A percentile compares a stretch with the other conserved stretches of the same genome.
These are phyloP conservation scores for Porites rus DNA, from an alignment of 92 coral and sea anemone genomes.

Conservation along the genomic window DNA sequence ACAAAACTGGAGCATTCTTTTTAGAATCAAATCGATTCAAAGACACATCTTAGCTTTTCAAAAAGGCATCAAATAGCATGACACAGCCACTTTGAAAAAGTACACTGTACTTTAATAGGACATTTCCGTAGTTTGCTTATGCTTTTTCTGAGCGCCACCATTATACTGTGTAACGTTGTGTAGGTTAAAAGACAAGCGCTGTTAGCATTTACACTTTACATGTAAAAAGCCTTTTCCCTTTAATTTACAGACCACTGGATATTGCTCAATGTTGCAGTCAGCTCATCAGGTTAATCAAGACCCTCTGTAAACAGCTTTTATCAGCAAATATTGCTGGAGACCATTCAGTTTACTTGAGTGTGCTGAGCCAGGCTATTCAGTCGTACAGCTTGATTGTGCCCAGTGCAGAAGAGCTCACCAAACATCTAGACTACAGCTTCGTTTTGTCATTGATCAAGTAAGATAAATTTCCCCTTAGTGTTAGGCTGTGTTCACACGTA, in stretches of 20 bases:
- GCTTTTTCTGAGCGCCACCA: no score
- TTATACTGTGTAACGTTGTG: no score
- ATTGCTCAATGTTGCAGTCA: conserved; percentile 22
- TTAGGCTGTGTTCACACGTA: background rate
- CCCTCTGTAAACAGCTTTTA: conserved; percentile 14
- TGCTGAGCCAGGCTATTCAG: conserved; percentile 76
- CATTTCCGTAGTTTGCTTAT: no score
- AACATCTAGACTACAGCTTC: conserved; percentile 46
- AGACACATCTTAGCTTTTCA: no score
- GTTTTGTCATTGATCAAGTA: conserved; percentile 76
- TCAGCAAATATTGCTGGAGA: conserved; percentile 5
- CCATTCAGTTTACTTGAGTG: conserved; percentile 40
- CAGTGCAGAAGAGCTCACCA: conserved; percentile 15
- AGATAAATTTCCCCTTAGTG: background rate
- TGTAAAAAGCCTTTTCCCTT: background rate
- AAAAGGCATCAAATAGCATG: no score
- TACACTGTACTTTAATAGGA: no score
- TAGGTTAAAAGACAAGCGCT: background rate
- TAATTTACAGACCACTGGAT: conserved; percentile 37
- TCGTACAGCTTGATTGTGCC: conserved; percentile 50
- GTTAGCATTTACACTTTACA: background rate
- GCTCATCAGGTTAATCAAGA: conserved; percentile 38
- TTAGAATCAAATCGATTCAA: no score
- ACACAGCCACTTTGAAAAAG: no score
- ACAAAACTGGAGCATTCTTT: no score